A percentile compares a stretch with the other conserved stretches of the same genome.
Conservation (phyloP, 1,140 invertebrate genomes). For the Daktulosphaira vitifoliae region DNA sequence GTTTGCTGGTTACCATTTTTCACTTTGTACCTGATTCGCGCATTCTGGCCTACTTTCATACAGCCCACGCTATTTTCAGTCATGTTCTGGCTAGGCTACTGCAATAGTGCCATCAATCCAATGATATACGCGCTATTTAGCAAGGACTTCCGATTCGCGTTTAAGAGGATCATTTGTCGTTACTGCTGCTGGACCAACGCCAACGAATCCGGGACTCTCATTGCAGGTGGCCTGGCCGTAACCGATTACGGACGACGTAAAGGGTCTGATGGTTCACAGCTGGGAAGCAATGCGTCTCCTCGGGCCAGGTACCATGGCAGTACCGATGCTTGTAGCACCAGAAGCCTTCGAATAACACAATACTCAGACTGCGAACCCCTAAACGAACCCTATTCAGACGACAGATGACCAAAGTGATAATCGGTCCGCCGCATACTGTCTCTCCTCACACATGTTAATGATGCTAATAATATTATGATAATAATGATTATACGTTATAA, state of each 20-base stretch:
- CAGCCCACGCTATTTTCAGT: slow-evolving; percentile 75
- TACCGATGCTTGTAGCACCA: slow-evolving; percentile 15
- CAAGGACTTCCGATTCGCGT: slow-evolving; percentile 84
- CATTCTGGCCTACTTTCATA: slow-evolving; percentile 72
- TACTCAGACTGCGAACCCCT: slow-evolving; percentile 47
- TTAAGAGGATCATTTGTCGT: slow-evolving; percentile 81
- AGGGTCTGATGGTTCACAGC: slow-evolving; percentile 58
- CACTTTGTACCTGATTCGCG: slow-evolving; percentile 78
- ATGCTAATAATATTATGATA: not conserved
- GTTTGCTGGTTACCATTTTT: slow-evolving; percentile 94
- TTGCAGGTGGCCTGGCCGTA: slow-evolving; percentile 22
- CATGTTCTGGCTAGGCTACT: slow-evolving; percentile 94
- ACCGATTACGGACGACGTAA: slow-evolving; percentile 42
- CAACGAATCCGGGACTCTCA: slow-evolving; percentile 15
- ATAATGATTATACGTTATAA: not conserved
- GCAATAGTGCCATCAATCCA: slow-evolving; percentile 91
- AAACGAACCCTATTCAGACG: slow-evolving; percentile 45
- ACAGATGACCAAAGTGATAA: slow-evolving; percentile 47
- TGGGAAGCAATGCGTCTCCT: slow-evolving; percentile 41
- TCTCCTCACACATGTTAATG: slow-evolving; percentile 6
- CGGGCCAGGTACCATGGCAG: slow-evolving; percentile 43
- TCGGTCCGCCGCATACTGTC: not conserved
- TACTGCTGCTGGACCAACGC: slow-evolving; percentile 53
- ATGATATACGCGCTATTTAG: slow-evolving; percentile 87
- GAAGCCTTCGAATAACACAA: slow-evolving; percentile 30